These are phyloP conservation scores for Diglossa cyanea DNA, from an alignment of 2,797 vertebrate species.

Conservation along the genomic window DNA sequence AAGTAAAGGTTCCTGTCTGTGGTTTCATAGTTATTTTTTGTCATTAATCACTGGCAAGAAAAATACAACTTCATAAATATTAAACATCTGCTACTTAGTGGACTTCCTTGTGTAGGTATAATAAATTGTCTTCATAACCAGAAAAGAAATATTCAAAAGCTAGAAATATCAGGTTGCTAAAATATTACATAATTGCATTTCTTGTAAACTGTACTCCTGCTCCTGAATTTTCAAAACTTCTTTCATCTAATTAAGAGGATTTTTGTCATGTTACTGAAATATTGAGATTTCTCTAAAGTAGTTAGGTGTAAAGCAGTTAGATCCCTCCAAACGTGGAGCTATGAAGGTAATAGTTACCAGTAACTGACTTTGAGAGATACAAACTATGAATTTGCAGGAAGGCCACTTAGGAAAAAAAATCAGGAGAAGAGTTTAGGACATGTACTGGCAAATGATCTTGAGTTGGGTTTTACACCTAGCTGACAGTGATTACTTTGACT, in stretches of 20 bases:
- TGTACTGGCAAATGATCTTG: background rate
- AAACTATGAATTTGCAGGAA: background rate
- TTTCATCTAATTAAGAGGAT: background rate
- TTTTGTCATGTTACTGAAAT: background rate
- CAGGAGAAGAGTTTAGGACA: background rate
- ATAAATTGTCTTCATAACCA: background rate
- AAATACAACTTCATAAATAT: constrained; percentile 7
- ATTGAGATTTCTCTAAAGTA: background rate
- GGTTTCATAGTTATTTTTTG: background rate
- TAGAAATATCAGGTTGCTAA: background rate
- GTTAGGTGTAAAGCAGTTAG: background rate
- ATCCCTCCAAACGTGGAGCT: background rate
- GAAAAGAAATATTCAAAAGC: constrained; percentile 17
- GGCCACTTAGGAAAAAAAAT: background rate
- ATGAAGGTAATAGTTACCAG: background rate
- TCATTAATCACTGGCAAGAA: constrained; percentile 7
- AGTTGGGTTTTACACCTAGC: background rate
- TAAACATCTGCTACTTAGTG: background rate
- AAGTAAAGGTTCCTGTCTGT: constrained; percentile 6
- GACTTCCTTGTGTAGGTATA: background rate
- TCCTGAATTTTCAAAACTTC: background rate
- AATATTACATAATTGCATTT: background rate
- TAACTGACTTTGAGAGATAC: background rate
- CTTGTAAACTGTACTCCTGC: background rate
- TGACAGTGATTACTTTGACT: background rate